Evolutionary conservation across 2,113 vertebrate species (phyloP), one percentile per base, ranked within the genome.

Genomic region (Phaethon lepturus): DNA sequence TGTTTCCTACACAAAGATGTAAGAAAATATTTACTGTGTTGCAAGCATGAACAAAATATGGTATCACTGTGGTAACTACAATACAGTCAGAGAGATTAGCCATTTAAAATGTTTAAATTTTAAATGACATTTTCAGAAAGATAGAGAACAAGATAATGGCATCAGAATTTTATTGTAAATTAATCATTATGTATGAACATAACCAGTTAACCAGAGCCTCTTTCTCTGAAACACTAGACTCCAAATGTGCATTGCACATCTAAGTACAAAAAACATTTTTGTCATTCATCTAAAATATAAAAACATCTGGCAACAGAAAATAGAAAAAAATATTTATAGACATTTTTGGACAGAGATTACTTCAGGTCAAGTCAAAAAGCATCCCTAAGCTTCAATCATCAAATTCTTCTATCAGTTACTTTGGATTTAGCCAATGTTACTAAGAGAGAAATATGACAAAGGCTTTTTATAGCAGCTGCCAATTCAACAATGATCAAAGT

Each of bases 401-500:
- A 59, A 66, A 95, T 93, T 95, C 93, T 94, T 97, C 89, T 63
- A 72, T 69, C 89, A 86, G 93, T 95, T 96, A 82, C 75, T 96
- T 84, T 90, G 81, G 77, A 92, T 95, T 94, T 91, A 96, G 56
- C 45, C 44, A 52, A 77, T n/a, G 84, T 79, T 93, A 89, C 82
- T 56, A 88, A 50, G 68, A 88, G 50, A 94, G 28, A 95, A 96
- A 82, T 77, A 76, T 18, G 53, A 69, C 71, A 66, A 9, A 44
- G 47, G 50, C 72, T 95, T 96, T 97, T 94, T 93, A 80, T 67
- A 96, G 89, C 77, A 76, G 81, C 84, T 96, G 93, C 79, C 91
- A 95, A 74, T 96, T 95, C 94, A 88, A 96, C 38, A 86, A 73
- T 80, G 96, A 97, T 97, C 93, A 95, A 97, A 95, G 93, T 96